Percentiles rank a stretch among this genome's conserved stretches.
These are phyloP conservation scores for Oikopleura vanhoeffeni DNA, from an alignment of 23 tunicate genomes.

Conservation along the genomic window DNA sequence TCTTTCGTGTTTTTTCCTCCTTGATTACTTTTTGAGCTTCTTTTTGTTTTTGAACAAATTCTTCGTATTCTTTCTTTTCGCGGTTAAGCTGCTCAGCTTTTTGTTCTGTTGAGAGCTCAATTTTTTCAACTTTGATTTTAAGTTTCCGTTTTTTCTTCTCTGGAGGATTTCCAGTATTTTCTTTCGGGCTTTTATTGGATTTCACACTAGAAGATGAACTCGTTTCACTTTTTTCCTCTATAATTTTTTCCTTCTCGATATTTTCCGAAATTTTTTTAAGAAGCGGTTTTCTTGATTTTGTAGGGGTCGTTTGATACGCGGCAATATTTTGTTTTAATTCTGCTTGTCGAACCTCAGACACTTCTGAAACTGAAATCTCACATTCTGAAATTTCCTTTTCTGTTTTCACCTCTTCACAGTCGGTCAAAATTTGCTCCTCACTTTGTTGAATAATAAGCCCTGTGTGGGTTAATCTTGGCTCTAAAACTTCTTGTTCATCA, in stretches of 20 bases:
- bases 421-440: too few species aligned
- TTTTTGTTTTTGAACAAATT: slow-evolving; percentile 4
- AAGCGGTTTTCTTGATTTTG: slow-evolving; percentile 12
- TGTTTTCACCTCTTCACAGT: not conserved
- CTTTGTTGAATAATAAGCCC: too few species aligned
- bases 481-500: too few species aligned
- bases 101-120: not conserved
- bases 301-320: not conserved
- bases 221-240: slow-evolving; percentile 1
- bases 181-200: slow-evolving; percentile 4
- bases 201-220: slow-evolving; percentile 51
- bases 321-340: not conserved
- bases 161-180: not conserved
- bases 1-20: not conserved
- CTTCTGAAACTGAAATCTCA: not conserved
- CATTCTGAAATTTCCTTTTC: not conserved
- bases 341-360: not conserved
- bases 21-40: not conserved
- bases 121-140: too few species aligned
- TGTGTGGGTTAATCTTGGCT: too few species aligned
- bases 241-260: not conserved
- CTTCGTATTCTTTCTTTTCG: slow-evolving; percentile 12
- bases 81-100: not conserved
- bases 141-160: not conserved
- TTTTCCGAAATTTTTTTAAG: not conserved